Base-by-base conservation (phyloP, 2,888 invertebrate species). In the Cacoxenus indagator region DNA sequence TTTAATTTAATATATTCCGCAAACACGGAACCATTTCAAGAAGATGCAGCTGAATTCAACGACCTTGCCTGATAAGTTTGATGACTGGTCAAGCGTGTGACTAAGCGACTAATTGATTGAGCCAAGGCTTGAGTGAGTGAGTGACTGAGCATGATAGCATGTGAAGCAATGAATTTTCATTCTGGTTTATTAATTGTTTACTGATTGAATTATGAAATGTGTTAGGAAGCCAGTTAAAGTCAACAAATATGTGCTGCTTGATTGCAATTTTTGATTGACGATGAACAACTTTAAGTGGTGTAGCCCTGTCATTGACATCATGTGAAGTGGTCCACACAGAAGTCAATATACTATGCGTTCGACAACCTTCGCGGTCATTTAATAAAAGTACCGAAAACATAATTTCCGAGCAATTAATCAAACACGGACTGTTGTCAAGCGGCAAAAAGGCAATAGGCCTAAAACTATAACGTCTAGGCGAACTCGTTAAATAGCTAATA, bases 1-100 rank as follows among this genome's bases (percentile, higher is more conserved):
- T 48, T 48, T 48, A 51, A 19, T 45, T 22, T 62, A 61, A 81
- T 76, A 75, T 78, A 76, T 76, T 81, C 81, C 37, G 51, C 26
- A 43, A 57, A 48, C 29, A 61, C 29, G 61, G 48, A 61, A 29
- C 59, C 37, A 29, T 29, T 48, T 55, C 22, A 27, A 26, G 27
- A 11, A 27, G 55, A 55, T 19, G n/a, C 27, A 55, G 26, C 14
- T 9, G 14, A 22, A 55, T 4, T 62, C 61, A 62, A 65, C 65
- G 67, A 65, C 73, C 66, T 64, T 65, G 66, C 51, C 43, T 59
- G 17, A 29, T 43, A 69, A 67, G 66, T 70, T 75, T 70, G 72
- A 67, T 72, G 61, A 69, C 68, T 78, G 68, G 67, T 29, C 37
- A 27, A 64, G 24, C 27, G 61, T 22, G 11, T 22, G 67, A 65